Percentiles rank a stretch among this genome's conserved stretches.
Evolutionary conservation across 1,140 invertebrate species (phyloP).

Genomic region (Hermatobates lingyangjiaoensis): DNA sequence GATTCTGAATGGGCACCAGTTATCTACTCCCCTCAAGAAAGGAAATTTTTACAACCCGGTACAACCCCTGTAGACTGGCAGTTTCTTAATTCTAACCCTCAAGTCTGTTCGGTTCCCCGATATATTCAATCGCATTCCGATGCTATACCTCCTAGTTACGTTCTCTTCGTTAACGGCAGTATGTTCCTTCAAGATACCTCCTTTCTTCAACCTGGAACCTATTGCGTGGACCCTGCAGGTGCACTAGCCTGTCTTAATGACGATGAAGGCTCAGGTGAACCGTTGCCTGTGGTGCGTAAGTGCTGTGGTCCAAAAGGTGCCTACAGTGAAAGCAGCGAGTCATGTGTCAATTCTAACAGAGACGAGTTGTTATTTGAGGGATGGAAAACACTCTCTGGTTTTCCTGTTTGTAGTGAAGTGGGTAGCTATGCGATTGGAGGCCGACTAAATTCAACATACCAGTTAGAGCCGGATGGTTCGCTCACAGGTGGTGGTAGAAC

Average conservation of each 20-base stretch:
- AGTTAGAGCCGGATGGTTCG: conserved; percentile 27
- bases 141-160: conserved; percentile 19
- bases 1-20: conserved; percentile 25
- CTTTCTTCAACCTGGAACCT: conserved; percentile 24
- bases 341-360: conserved; percentile 23
- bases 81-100: conserved; percentile 21
- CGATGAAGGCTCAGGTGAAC: conserved; percentile 5
- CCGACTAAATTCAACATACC: conserved; percentile 23
- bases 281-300: conserved; percentile 27
- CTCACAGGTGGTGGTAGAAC: conserved; percentile 23
- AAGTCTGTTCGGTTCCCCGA: conserved; percentile 21
- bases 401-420: conserved; percentile 28
- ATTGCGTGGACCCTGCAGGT: conserved; percentile 35
- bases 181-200: conserved; percentile 19
- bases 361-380: conserved; percentile 14
- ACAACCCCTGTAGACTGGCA: conserved; percentile 28
- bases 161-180: conserved; percentile 34
- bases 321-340: conserved; percentile 31
- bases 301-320: conserved; percentile 35
- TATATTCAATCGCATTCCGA: conserved; percentile 14
- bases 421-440: conserved; percentile 25
- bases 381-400: conserved; percentile 22
- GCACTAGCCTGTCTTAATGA: conserved; percentile 33
- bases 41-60: conserved; percentile 19
- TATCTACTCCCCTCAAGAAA: conserved; percentile 28